Evolutionary conservation across 2,113 vertebrate species (phyloP), one percentile per base, ranked within the genome.

Genomic region (Leucosticte australis): DNA sequence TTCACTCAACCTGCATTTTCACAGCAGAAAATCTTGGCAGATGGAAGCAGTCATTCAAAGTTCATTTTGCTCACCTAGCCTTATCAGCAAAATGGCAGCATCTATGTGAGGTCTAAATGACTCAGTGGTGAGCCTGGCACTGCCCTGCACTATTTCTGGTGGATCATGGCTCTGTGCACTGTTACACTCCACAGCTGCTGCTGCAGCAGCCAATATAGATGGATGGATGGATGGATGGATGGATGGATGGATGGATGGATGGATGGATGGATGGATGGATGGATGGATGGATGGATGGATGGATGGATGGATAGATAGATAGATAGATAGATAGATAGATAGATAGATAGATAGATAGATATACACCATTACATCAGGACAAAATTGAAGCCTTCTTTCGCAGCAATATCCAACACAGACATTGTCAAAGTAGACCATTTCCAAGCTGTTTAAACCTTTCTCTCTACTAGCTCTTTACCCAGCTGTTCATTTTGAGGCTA

Each of bases 91-190:
- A 83, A 80, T 13, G 17, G 30, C 49, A 89, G 23, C 47, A 57
- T n/a, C 82, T 55, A 0, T 28, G 24, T 42, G 55, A 74, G 55
- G 33, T 50, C 59, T 86, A n/a, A 83, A 70, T 15, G 44, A 52
- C 75, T 47, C 75, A 23, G 56, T 50, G 79, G 46, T 47, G 53
- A 83, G 46, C 15, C 46, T 69, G 71, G 63, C 63, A 37, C 27
- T 85, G 35, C 5, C 19, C 42, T 85, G 44, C 0, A 1, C 31
- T 69, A 42, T 1, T 0, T 9, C 17, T 19, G 46, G 35, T 30
- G 44, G 35, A 9, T 67, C 31, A 3, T 28, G 46, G 63, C 63
- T 77, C 17, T 69, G 39, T 46, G 53, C 46, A 52, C 9, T 31
- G 9, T 59, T 41, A 37, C 55, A 39, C 35, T 7, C 28, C 26